These are phyloP conservation scores for Drosophila hydei DNA, from an alignment of 1,140 invertebrate species.

Conservation along the genomic window DNA sequence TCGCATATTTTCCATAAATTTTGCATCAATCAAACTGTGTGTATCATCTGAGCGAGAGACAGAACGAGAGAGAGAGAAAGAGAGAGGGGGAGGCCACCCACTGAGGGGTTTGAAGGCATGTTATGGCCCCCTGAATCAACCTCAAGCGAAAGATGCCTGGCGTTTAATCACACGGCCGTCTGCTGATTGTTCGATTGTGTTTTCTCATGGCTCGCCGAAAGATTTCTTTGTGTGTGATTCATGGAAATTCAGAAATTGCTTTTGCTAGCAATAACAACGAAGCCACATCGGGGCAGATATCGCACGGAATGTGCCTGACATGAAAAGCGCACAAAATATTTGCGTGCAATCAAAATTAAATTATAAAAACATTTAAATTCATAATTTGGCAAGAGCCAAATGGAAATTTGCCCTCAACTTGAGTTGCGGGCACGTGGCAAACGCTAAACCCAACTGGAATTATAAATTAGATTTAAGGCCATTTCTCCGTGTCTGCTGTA, in stretches of 20 bases:
- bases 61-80: too few relatives aligned
- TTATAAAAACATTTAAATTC: slow-evolving; percentile 65
- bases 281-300: slow-evolving; percentile 39
- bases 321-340: slow-evolving; percentile 39
- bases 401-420: slow-evolving; percentile 39
- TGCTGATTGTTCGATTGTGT: slow-evolving; percentile 36
- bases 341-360: slow-evolving; percentile 62
- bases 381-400: slow-evolving; percentile 55
- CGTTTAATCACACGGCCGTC: slow-evolving; percentile 16
- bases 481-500: background rate
- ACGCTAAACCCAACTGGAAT: background rate
- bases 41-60: too few relatives aligned
- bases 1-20: slow-evolving; percentile 27
- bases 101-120: background rate
- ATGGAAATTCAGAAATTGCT: slow-evolving; percentile 38
- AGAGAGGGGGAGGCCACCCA: background rate
- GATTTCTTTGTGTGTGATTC: slow-evolving; percentile 48
- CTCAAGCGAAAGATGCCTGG: slow-evolving; percentile 4
- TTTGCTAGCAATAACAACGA: slow-evolving; percentile 53
- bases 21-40: slow-evolving; percentile 29
- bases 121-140: background rate
- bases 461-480: slow-evolving; percentile 10
- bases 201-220: slow-evolving; percentile 43
- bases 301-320: slow-evolving; percentile 48
- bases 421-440: slow-evolving; percentile 37